phyloP scores from a whole-genome alignment of 2,797 vertebrate genomes.

The Helarctos malayanus region DNA sequence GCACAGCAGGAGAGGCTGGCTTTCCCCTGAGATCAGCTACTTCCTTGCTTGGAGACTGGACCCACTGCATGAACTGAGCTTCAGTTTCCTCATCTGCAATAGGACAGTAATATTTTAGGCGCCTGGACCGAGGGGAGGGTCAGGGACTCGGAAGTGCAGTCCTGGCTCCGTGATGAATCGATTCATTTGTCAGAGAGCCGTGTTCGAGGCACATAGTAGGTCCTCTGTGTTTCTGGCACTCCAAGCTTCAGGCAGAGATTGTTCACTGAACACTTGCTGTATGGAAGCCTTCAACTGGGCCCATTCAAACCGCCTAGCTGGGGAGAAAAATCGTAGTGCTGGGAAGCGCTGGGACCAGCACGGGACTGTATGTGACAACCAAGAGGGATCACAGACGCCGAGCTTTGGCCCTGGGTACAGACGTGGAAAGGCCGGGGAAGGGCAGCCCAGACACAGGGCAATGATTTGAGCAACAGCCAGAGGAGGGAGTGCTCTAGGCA shows the following conservation, averaged over 20 bases:
- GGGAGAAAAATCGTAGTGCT: not conserved
- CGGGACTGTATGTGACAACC: fast-evolving
- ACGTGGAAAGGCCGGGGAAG: not conserved
- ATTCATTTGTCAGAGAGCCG: not conserved
- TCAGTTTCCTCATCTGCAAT: not conserved
- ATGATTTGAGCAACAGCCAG: not conserved
- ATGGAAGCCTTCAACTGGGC: not conserved
- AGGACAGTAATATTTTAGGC: not conserved
- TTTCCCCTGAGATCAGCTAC: too few relatives aligned
- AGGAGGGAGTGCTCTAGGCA: not conserved
- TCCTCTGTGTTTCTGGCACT: not conserved
- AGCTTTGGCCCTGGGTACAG: not conserved
- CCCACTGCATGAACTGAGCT: not conserved
- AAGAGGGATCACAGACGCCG: fast-evolving
- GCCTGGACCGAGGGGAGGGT: not conserved
- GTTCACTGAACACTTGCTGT: not conserved
- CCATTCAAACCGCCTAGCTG: not conserved
- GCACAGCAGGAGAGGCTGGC: not conserved
- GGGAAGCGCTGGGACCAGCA: fast-evolving
- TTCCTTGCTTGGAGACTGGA: not conserved
- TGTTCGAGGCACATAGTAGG: not conserved
- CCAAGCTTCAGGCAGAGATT: not conserved
- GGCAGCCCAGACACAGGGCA: not conserved
- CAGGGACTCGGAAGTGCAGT: not conserved
- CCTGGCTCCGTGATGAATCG: not conserved